A percentile compares a stretch with the other conserved stretches of the same genome.
Evolutionary conservation across 2,113 vertebrate species (phyloP).

Genomic region (Podarcis raffonei): DNA sequence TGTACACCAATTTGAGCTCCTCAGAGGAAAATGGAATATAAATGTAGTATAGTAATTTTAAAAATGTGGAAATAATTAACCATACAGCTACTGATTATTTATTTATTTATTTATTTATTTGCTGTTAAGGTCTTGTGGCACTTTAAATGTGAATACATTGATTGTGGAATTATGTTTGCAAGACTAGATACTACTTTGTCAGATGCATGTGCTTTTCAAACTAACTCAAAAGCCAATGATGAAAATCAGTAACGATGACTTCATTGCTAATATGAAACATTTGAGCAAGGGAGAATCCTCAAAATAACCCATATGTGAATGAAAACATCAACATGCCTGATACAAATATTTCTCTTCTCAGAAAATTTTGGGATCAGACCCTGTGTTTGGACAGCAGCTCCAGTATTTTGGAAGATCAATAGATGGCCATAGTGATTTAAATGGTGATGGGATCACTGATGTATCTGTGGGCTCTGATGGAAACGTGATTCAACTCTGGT

Average conservation of each 20-base stretch:
- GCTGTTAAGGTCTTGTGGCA: neutral
- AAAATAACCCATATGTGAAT: neutral
- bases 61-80: neutral
- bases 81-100: neutral
- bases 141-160: neutral
- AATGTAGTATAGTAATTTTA: too few species aligned
- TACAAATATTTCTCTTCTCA: slow-evolving; percentile 67
- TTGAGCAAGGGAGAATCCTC: neutral
- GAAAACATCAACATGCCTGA: neutral
- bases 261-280: neutral
- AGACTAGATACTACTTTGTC: neutral
- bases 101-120: neutral
- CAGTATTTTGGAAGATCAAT: slow-evolving; percentile 90
- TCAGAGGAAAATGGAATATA: too few species aligned
- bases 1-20: too few species aligned
- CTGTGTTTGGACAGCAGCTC: slow-evolving; percentile 77
- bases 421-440: slow-evolving; percentile 85
- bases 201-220: neutral
- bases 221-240: neutral
- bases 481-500: slow-evolving; percentile 91
- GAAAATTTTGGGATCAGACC: slow-evolving; percentile 86
- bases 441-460: slow-evolving; percentile 85
- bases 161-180: neutral
- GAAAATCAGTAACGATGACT: neutral
- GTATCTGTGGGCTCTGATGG: slow-evolving; percentile 88